Base-by-base conservation (phyloP, 2,888 invertebrate genomes). In the Leistus spinibarbis region DNA sequence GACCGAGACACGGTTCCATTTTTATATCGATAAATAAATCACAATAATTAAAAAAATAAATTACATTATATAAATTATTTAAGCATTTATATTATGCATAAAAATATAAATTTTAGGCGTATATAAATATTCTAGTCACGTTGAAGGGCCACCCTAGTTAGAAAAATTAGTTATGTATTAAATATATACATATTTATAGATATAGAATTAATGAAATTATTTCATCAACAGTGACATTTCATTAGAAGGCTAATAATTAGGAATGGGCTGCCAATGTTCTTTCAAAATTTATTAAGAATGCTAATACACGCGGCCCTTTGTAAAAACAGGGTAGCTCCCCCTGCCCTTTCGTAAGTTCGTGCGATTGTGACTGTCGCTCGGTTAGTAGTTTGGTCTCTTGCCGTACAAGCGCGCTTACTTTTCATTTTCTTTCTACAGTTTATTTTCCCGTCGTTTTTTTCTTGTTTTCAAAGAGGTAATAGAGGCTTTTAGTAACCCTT, bases 221-320 rank as follows among this genome's bases (percentile, higher is more conserved):
- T 64, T 40, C 63, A 54, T 71, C 40, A 19, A 54, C 24, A 22
- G 60, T 73, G 73, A 73, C 73, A 67, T 73, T 73, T 73, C 63
- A 73, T 73, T 73, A 73, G 53, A 67, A 27, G 57, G 53, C 67
- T 73, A 73, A 66, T 67, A 66, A 40, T 40, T 40, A 40, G 40
- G 7, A 40, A 40, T 40, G 13, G n/a, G 66, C 60, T 20, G 57
- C 22, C 53, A 57, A 24, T 10, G 73, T 73, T 71, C 73, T 73
- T 73, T 20, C 40, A 73, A 67, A 54, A 67, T 73, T 73, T 66
- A 73, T 73, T 73, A 73, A 57, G 73, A 66, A 73, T 66, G 66
- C 73, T 73, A 73, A 73, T 73, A 73, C 73, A 60, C 40, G 40
- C 40, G 40, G 71, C 54, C 24, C 71, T 71, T 71, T 71, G 71